Evolutionary conservation across 2,888 invertebrate species (phyloP).

Genomic region (Ophraella communa): DNA sequence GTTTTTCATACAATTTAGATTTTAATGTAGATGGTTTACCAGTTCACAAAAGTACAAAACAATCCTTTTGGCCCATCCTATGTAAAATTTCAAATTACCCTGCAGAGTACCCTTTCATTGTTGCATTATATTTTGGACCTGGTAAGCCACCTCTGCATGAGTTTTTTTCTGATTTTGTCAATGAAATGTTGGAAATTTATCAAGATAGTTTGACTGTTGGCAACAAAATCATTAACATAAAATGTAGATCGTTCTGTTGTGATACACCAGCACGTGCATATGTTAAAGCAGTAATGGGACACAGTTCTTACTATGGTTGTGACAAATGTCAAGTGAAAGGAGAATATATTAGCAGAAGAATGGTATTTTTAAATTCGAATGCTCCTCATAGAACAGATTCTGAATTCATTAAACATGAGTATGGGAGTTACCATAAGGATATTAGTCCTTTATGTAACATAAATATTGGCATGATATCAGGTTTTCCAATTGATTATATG

Average conservation of each 20-base stretch:
- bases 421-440: not conserved
- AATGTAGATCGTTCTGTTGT: not conserved
- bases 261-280: not conserved
- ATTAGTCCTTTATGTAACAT: not conserved
- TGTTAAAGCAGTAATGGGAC: not conserved
- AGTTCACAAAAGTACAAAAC: not conserved
- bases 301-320: not conserved
- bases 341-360: not conserved
- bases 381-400: not conserved
- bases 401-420: not conserved
- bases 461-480: conserved; percentile 15
- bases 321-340: not conserved
- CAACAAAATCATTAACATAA: not conserved
- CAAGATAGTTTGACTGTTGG: not conserved
- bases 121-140: conserved; percentile 6
- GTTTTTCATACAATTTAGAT: conserved; percentile 11
- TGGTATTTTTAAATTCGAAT: not conserved
- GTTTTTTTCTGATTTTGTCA: not conserved
- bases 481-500: conserved; percentile 12
- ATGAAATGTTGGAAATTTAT: not conserved
- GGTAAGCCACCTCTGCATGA: conserved; percentile 2
- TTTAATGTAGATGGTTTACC: conserved; percentile 17
- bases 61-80: conserved; percentile 12
- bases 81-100: conserved; percentile 1
- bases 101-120: conserved; percentile 1